phyloP scores from a whole-genome alignment of 2,113 vertebrate genomes.

The Donacobius atricapilla region DNA sequence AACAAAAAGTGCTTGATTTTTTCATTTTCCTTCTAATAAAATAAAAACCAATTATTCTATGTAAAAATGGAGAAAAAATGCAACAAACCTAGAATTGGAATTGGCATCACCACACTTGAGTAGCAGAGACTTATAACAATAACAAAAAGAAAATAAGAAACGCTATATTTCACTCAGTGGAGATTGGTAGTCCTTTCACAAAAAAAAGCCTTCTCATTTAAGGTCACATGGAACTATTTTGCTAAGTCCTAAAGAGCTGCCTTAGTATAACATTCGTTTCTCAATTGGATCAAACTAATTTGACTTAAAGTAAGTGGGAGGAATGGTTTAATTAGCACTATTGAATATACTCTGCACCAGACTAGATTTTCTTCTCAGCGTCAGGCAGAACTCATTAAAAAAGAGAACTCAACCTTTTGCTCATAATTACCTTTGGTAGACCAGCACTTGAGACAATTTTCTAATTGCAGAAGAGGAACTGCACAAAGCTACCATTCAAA shows the following conservation, averaged over 20 bases:
- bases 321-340: conserved; percentile 22
- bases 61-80: background rate
- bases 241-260: background rate
- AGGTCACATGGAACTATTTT: background rate
- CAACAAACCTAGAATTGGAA: background rate
- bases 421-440: conserved; percentile 53
- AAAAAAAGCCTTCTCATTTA: background rate
- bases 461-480: conserved; percentile 49
- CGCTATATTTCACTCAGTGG: background rate
- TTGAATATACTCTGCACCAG: background rate
- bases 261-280: background rate
- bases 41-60: background rate
- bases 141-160: background rate
- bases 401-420: conserved; percentile 30
- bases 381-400: conserved; percentile 59
- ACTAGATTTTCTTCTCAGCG: background rate
- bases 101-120: background rate
- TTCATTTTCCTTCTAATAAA: background rate
- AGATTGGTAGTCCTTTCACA: background rate
- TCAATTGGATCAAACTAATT: conserved; percentile 28
- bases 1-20: background rate
- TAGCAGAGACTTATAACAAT: background rate
- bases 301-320: conserved; percentile 15
- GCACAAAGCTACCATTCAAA: conserved; percentile 27
- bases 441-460: conserved; percentile 43